phyloP scores from a whole-genome alignment of 2,888 invertebrate species.

The Agriopis leucophaearia region DNA sequence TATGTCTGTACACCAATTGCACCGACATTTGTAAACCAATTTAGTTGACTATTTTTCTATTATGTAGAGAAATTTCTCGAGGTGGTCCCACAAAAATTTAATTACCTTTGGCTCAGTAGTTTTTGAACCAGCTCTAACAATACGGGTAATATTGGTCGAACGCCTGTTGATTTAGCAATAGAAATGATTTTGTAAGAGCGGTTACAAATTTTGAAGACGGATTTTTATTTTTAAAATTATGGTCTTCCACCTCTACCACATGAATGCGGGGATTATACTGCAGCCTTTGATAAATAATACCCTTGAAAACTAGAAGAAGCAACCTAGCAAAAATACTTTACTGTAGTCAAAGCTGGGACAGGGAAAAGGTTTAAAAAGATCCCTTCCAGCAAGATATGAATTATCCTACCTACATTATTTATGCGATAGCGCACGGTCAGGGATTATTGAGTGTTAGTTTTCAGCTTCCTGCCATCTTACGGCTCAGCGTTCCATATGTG shows the following conservation, averaged over 20 bases:
- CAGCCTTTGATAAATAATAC: conserved; percentile 14
- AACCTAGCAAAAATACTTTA: neutral
- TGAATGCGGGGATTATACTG: neutral
- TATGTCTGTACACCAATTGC: too few relatives aligned
- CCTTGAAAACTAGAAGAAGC: conserved; percentile 1
- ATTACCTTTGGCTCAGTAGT: too few relatives aligned
- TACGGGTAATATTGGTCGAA: too few relatives aligned
- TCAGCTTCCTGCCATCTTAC: conserved; percentile 7
- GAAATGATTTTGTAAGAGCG: too few relatives aligned
- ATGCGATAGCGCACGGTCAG: conserved; percentile 23
- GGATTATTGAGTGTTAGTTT: conserved; percentile 24
- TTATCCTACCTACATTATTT: conserved; percentile 19
- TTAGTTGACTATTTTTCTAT: too few relatives aligned
- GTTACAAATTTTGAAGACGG: too few relatives aligned
- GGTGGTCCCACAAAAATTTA: too few relatives aligned
- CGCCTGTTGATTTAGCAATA: too few relatives aligned
- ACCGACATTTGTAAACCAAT: too few relatives aligned
- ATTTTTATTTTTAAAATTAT: neutral
- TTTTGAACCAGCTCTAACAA: too few relatives aligned
- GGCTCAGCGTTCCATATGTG: conserved; percentile 18
- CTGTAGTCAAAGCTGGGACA: conserved; percentile 16
- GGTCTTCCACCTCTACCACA: neutral
- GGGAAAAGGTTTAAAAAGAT: conserved; percentile 17
- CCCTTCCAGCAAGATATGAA: conserved; percentile 21
- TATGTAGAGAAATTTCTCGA: too few relatives aligned